phyloP scores from a whole-genome alignment of 2,888 invertebrate species.

The Terebella lapidaria region DNA sequence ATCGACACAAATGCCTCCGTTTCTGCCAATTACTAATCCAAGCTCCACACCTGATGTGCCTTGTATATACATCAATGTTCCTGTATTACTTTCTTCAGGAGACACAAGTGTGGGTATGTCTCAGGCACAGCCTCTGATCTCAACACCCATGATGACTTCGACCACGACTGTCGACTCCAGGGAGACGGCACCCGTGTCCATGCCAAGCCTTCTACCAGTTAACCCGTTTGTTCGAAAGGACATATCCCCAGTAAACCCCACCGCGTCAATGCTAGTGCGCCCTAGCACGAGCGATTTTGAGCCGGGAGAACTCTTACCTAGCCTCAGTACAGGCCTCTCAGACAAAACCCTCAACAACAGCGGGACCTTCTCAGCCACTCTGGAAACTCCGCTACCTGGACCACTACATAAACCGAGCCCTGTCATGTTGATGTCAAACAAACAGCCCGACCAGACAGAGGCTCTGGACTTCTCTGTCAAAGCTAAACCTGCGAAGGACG shows the following conservation, averaged over 20 bases:
- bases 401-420: too few species aligned
- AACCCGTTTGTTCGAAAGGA: neutral
- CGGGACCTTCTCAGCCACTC: too few species aligned
- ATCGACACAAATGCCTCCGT: too few species aligned
- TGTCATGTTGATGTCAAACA: too few species aligned
- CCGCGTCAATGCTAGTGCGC: too few species aligned
- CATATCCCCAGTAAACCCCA: neutral
- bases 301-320: too few species aligned
- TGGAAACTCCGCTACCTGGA: too few species aligned
- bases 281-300: too few species aligned
- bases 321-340: too few species aligned
- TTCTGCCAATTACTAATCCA: too few species aligned
- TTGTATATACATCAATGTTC: constrained; percentile 10
- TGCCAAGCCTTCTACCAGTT: neutral
- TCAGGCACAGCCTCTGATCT: neutral
- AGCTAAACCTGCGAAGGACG: neutral
- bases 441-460: neutral
- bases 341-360: too few species aligned
- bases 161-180: neutral
- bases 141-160: neutral
- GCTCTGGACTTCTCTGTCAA: constrained; percentile 10
- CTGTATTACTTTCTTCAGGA: neutral
- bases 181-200: neutral
- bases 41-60: neutral
- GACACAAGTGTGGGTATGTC: neutral